Evolutionary conservation across 1,140 invertebrate species (phyloP).

Genomic region (Aethina tumida): DNA sequence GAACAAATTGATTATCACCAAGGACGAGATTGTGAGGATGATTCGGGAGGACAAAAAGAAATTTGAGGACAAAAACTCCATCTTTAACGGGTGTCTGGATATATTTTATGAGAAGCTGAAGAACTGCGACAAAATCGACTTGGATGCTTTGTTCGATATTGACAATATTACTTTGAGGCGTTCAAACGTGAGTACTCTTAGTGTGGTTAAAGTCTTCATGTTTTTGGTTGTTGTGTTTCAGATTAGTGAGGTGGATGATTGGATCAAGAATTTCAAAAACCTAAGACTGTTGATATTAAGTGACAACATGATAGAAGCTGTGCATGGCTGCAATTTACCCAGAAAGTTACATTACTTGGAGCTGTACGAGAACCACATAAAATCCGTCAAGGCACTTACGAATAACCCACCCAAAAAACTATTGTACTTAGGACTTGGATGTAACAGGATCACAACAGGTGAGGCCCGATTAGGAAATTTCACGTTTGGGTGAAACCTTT

Average conservation of each 20-base stretch:
- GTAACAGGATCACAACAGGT: too few species aligned
- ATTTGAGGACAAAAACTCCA: conserved; percentile 11
- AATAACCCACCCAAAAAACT: conserved; percentile 8
- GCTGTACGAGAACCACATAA: conserved; percentile 17
- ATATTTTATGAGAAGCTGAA: conserved; percentile 12
- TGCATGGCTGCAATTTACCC: conserved; percentile 14
- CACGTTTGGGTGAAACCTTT: too few species aligned
- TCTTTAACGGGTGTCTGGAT: conserved; percentile 6
- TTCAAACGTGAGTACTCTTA: conserved; percentile 11
- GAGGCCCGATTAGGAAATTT: too few species aligned
- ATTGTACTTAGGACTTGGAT: conserved; percentile 16
- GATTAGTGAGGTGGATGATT: too few species aligned
- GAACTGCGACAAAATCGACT: conserved; percentile 14
- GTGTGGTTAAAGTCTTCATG: too few species aligned
- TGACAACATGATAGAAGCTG: conserved; percentile 15
- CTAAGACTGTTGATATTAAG: conserved; percentile 16
- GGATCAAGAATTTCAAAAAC: conserved; percentile 13
- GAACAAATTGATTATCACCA: conserved; percentile 17
- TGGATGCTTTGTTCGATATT: conserved; percentile 15
- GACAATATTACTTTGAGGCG: conserved; percentile 9
- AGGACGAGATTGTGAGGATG: conserved; percentile 13
- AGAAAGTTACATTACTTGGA: conserved; percentile 18
- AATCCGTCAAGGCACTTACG: conserved; percentile 9
- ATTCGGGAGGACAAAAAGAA: conserved; percentile 5
- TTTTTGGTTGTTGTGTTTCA: too few species aligned